phyloP scores from a whole-genome alignment of 2,797 vertebrate genomes.

The Myotis myotis region DNA sequence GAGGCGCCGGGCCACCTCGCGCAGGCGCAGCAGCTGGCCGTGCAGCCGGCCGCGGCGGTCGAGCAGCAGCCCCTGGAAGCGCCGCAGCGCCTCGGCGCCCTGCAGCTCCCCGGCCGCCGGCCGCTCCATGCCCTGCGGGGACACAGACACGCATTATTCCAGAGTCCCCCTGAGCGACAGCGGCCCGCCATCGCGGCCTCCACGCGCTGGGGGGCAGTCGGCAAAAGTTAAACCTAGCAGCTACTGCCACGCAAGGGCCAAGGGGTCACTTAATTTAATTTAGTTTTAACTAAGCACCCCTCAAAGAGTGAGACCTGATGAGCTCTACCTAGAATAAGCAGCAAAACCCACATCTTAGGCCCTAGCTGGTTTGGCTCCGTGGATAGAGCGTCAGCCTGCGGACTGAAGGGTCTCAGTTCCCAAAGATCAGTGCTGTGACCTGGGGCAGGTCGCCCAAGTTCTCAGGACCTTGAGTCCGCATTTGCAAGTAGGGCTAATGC shows the following conservation, averaged over 20 bases:
- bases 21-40: slow-evolving; percentile 80
- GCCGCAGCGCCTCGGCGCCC: slow-evolving; percentile 65
- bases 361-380: no score
- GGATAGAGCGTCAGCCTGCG: no score
- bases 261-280: neutral
- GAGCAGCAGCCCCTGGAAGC: slow-evolving; percentile 79
- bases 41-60: slow-evolving; percentile 80
- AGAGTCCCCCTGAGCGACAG: accelerated
- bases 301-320: no score
- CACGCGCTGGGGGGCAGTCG: accelerated
- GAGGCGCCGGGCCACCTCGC: slow-evolving; percentile 77
- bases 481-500: neutral
- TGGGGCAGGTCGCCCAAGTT: neutral
- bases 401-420: no score
- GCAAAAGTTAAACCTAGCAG: neutral
- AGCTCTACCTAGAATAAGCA: no score
- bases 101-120: neutral
- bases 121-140: slow-evolving; percentile 78
- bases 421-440: no score
- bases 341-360: no score
- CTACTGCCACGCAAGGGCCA: neutral
- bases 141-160: slow-evolving; percentile 57
- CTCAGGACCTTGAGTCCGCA: neutral
- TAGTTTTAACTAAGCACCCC: no score
- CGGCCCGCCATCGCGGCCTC: neutral